phyloP scores from a whole-genome alignment of 2,888 invertebrate species.

The Chrysotoxum bicinctum region DNA sequence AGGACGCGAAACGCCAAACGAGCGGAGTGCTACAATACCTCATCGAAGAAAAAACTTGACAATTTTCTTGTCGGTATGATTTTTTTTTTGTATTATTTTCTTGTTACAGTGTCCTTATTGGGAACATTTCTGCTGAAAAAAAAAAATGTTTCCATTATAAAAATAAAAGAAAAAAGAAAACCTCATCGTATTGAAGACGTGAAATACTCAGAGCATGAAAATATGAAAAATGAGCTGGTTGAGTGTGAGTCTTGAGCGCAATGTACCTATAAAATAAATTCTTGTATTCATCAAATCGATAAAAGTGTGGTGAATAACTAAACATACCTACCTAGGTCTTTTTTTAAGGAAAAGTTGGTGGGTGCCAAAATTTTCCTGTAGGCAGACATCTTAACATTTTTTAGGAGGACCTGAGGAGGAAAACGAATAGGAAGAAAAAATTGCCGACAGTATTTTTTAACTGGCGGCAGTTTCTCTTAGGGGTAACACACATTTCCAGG shows the following conservation, averaged over 20 bases:
- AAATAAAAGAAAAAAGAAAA: constrained; percentile 1
- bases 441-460: constrained; percentile 5
- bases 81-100: constrained; percentile 5
- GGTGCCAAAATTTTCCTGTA: constrained; percentile 3
- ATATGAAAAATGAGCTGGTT: constrained; percentile 60
- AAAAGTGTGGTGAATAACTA: constrained; percentile 14
- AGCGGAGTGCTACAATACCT: constrained; percentile 44
- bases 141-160: background rate
- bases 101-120: constrained; percentile 47
- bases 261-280: constrained; percentile 48
- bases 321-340: background rate
- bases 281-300: constrained; percentile 69
- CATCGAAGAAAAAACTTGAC: constrained; percentile 60
- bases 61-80: background rate
- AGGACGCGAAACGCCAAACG: constrained; percentile 45
- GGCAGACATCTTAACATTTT: constrained; percentile 8
- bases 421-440: background rate
- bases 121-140: constrained; percentile 6
- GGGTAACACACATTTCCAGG: constrained; percentile 1
- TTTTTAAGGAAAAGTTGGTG: background rate
- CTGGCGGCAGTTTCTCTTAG: background rate
- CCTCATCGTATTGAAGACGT: constrained; percentile 36
- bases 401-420: background rate
- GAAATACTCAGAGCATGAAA: constrained; percentile 55
- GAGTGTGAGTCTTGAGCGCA: constrained; percentile 44